Conservation (phyloP, 2,113 vertebrate genomes). For the Microcebus lehilahytsara region DNA sequence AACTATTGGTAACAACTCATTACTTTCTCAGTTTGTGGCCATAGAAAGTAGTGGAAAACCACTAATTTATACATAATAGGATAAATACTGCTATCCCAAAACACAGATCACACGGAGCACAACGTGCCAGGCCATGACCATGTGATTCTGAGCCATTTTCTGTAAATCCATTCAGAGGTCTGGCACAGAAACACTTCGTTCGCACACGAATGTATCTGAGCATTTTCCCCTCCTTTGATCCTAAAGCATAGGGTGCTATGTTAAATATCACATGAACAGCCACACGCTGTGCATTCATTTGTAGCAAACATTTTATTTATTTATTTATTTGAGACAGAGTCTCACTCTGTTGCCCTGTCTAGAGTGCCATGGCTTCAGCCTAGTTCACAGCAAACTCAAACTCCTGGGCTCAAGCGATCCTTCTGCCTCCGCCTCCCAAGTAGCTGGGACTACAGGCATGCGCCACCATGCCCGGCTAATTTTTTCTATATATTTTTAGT, state of each 20-base stretch:
- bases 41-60: background rate
- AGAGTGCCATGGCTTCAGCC: too few species aligned
- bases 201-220: background rate
- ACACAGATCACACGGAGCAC: background rate
- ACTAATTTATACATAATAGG: background rate
- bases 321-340: too few species aligned
- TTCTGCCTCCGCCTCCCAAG: too few species aligned
- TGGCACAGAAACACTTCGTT: background rate
- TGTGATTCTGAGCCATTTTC: background rate
- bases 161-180: background rate
- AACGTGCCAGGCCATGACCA: accelerated
- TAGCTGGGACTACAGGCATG: too few species aligned
- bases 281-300: background rate
- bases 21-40: background rate
- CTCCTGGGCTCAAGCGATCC: too few species aligned
- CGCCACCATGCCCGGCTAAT: too few species aligned
- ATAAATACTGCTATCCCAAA: background rate
- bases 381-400: too few species aligned
- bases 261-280: background rate
- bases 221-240: background rate
- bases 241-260: background rate
- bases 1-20: background rate
- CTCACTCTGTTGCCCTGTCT: too few species aligned
- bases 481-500: too few species aligned
- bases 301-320: background rate